These are phyloP conservation scores for Hololepta plana DNA, from an alignment of 2,888 invertebrate species.

Conservation along the genomic window DNA sequence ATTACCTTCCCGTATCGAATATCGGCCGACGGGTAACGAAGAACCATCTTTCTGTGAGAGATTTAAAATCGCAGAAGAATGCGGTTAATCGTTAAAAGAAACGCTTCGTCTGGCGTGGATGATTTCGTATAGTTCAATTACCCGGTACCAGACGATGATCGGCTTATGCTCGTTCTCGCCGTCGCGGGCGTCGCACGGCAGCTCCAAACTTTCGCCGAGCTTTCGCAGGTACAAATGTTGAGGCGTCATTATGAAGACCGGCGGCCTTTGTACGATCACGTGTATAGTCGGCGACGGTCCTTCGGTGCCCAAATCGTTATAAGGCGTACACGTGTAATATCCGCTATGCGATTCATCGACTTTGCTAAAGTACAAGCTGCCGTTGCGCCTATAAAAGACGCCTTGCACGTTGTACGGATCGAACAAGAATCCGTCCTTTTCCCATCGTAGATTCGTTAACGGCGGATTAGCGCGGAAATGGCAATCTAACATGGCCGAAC, in stretches of 20 bases:
- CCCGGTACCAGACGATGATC: slow-evolving; percentile 49
- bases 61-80: not conserved
- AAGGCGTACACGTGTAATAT: slow-evolving; percentile 80
- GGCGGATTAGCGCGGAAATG: slow-evolving; percentile 87
- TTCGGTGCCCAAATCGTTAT: slow-evolving; percentile 72
- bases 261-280: slow-evolving; percentile 71
- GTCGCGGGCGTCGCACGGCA: slow-evolving; percentile 65
- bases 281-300: slow-evolving; percentile 71
- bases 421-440: slow-evolving; percentile 79
- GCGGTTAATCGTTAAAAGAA: not conserved
- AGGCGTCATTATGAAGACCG: slow-evolving; percentile 63
- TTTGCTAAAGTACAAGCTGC: slow-evolving; percentile 60
- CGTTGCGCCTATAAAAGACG: slow-evolving; percentile 69
- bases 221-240: slow-evolving; percentile 70
- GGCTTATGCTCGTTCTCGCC: slow-evolving; percentile 47
- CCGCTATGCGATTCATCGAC: slow-evolving; percentile 77
- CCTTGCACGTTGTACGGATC: slow-evolving; percentile 81
- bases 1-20: slow-evolving; percentile 52
- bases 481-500: slow-evolving; percentile 71
- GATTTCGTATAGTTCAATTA: slow-evolving; percentile 16
- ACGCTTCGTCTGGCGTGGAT: not conserved
- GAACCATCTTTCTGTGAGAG: slow-evolving; percentile 50
- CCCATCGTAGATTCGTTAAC: slow-evolving; percentile 76
- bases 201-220: slow-evolving; percentile 57
- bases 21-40: slow-evolving; percentile 47